These are phyloP conservation scores for Chiropotes sagulatus DNA, from an alignment of 2,797 vertebrate species.

Conservation along the genomic window DNA sequence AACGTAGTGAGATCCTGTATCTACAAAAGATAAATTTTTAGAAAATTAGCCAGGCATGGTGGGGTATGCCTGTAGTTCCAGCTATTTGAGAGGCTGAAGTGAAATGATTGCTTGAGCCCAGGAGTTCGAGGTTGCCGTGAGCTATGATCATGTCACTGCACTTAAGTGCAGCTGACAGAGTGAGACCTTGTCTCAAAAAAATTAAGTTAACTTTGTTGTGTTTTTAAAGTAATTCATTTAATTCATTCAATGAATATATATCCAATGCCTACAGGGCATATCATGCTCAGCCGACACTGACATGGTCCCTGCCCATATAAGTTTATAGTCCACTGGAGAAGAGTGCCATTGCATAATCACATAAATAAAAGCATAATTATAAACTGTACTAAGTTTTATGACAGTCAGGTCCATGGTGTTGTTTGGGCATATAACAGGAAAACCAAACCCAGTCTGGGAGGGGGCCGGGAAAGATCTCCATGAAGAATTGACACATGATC, in stretches of 20 bases:
- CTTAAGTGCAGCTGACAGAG: neutral
- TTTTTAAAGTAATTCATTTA: constrained; percentile 16
- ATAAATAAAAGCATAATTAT: neutral
- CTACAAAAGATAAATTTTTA: neutral
- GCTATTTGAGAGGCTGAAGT: neutral
- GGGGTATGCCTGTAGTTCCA: neutral
- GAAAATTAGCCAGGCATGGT: neutral
- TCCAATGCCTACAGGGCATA: neutral
- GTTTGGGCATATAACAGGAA: neutral
- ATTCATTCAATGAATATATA: neutral
- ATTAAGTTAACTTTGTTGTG: neutral
- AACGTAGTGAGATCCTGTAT: neutral
- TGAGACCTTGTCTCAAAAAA: neutral
- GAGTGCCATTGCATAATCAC: neutral
- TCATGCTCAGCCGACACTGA: neutral
- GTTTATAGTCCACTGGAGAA: neutral
- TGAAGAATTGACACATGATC: neutral
- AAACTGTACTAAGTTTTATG: neutral
- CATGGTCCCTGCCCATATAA: neutral
- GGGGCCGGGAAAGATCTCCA: neutral
- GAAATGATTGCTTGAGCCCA: neutral
- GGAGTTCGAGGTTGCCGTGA: neutral
- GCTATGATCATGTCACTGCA: neutral
- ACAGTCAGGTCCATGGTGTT: neutral
- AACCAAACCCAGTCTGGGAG: neutral